phyloP scores from a whole-genome alignment of 1,140 invertebrate genomes.

The Lasaia peninsularis region DNA sequence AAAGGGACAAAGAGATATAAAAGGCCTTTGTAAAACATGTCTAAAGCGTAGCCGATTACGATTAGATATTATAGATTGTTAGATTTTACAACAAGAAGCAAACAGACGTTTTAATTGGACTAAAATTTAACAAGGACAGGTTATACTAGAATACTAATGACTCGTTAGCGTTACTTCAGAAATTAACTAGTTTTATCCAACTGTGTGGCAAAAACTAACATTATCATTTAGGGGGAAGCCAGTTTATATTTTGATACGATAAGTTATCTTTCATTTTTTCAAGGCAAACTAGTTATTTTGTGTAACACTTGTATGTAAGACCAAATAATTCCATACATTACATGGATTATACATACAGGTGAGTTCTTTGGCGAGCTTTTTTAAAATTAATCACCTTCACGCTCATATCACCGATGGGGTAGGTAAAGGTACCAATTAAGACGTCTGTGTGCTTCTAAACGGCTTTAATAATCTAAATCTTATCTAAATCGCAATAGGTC shows the following conservation, averaged over 20 bases:
- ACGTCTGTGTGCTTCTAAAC: no score
- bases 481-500: no score
- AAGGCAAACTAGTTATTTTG: neutral
- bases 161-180: conserved; percentile 2
- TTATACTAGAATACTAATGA: neutral
- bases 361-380: neutral
- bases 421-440: no score
- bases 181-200: conserved; percentile 2
- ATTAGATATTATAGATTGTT: neutral
- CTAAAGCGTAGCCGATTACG: neutral
- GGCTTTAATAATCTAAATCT: no score
- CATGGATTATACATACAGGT: neutral
- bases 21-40: no score
- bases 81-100: neutral
- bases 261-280: conserved; percentile 4
- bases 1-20: no score
- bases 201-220: conserved; percentile 5
- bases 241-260: conserved; percentile 11
- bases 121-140: conserved; percentile 3
- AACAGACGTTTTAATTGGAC: conserved; percentile 2
- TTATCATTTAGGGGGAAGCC: conserved; percentile 9
- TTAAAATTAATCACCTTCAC: neutral
- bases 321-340: neutral
- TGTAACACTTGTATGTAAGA: neutral
- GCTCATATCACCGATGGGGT: no score